These are phyloP conservation scores for Parotocinclus haroldoi DNA, from an alignment of 2,797 vertebrate genomes.

Conservation along the genomic window DNA sequence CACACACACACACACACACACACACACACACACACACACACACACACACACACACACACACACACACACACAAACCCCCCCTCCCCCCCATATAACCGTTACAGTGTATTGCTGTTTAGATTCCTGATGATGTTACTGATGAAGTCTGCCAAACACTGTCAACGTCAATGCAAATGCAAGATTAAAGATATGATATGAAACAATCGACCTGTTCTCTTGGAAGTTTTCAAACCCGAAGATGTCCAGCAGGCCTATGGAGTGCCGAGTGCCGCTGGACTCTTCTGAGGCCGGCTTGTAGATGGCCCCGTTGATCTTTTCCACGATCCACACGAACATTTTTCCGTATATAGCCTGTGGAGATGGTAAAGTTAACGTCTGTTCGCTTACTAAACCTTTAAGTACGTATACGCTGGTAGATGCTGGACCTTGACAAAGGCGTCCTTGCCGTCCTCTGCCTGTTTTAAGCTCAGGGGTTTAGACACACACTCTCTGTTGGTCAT, in stretches of 20 bases:
- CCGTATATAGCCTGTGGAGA: slow-evolving; percentile 87
- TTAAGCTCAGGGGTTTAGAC: slow-evolving; percentile 75
- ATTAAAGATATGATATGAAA: no score
- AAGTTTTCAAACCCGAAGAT: slow-evolving; percentile 99
- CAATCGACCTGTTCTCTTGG: slow-evolving; percentile 82
- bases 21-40: no score
- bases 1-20: no score
- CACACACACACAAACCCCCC: no score
- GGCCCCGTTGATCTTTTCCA: slow-evolving; percentile 87
- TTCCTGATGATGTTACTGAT: no score
- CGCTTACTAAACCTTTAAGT: background rate
- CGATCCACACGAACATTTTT: slow-evolving; percentile 89
- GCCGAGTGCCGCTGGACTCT: slow-evolving; percentile 58
- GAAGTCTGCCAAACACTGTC: no score
- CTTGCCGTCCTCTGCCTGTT: slow-evolving; percentile 82
- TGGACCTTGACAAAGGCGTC: slow-evolving; percentile 92
- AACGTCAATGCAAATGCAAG: no score
- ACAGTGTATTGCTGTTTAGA: no score
- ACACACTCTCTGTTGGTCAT: slow-evolving; percentile 83
- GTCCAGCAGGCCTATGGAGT: slow-evolving; percentile 87
- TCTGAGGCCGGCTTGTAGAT: slow-evolving; percentile 74
- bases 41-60: no score
- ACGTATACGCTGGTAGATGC: background rate
- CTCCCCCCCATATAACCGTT: no score
- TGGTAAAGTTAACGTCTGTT: background rate